These are phyloP conservation scores for Brachyrhaphis roseni DNA, from an alignment of 2,797 vertebrate species.

Conservation along the genomic window DNA sequence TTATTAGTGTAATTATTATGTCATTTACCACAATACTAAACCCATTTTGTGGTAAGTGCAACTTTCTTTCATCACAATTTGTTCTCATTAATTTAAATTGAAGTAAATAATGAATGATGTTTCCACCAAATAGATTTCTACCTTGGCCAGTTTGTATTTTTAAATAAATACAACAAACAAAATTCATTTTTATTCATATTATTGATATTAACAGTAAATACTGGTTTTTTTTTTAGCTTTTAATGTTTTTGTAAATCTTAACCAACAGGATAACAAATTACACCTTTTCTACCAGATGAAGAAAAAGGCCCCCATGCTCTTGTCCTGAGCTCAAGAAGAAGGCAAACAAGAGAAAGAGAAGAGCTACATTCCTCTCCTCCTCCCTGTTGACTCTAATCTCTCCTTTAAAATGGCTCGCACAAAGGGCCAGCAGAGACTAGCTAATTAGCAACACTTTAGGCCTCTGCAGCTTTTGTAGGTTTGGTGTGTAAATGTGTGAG, in stretches of 20 bases:
- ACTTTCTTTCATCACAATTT: neutral
- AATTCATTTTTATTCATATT: neutral
- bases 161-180: neutral
- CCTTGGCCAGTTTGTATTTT: neutral
- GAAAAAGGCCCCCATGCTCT: conserved; percentile 25
- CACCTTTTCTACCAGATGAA: conserved; percentile 44
- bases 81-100: neutral
- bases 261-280: conserved; percentile 42
- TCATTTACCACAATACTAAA: neutral
- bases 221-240: neutral
- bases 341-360: conserved; percentile 57
- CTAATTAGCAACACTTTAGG: conserved; percentile 88
- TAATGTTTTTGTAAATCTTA: conserved; percentile 26
- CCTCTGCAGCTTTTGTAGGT: conserved; percentile 76
- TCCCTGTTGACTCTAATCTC: conserved; percentile 86
- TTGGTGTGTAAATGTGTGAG: conserved; percentile 58
- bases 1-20: neutral
- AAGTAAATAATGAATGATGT: neutral
- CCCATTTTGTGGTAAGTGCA: neutral
- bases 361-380: conserved; percentile 76
- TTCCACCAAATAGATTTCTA: neutral
- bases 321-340: conserved; percentile 52
- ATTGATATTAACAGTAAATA: neutral
- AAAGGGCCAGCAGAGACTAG: conserved; percentile 79
- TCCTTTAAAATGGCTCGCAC: conserved; percentile 82